Base-by-base conservation (phyloP, 2,888 invertebrate genomes). In the Drosophila aldrichi region DNA sequence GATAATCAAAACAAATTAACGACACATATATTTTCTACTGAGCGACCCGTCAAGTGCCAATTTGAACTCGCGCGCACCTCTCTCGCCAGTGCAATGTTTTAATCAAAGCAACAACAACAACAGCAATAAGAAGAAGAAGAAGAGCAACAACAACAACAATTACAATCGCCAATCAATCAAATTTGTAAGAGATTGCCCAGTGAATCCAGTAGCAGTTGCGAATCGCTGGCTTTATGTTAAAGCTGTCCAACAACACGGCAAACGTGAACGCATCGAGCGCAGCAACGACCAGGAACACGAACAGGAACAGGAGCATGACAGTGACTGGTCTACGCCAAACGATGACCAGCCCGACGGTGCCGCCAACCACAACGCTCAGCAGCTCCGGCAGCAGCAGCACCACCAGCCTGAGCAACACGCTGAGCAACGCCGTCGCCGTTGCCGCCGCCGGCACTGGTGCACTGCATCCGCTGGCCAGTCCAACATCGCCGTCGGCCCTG, bases 301-400 rank as follows among this genome's bases (percentile, higher is more conserved):
- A 25, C 54, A 67, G 80, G 63, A 69, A 54, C 78, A 81, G 70
- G 77, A 92, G 92, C 91, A 93, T 95, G 92, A 95, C 95, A 88
- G 95, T 95, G 86, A 95, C 95, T 93, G 95, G 95, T 80, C 94
- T 95, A 93, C 94, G 95, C 82, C 92, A 92, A 92, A 94, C 95
- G 77, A 95, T 95, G 89, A 95, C 95, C 91, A 95, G 95, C 75
- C 95, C 95, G 78, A 93, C 93, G 95, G 93, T 92, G 92, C 94
- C 93, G 91, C 93, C 93, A 85, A 91, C 91, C 79, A 91, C 76
- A 74, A 75, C 77, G 89, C 88, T 90, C 63, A 82, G 83, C 65
- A 87, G 59, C 76, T 65, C 58, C 69, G 62, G 58, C 73, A 69
- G 67, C 66, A 71, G 58, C 64, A 64, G 58, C 64, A 79, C 25